These are phyloP conservation scores for Holacanthus passer DNA, from an alignment of 2,113 vertebrate species.

Conservation along the genomic window DNA sequence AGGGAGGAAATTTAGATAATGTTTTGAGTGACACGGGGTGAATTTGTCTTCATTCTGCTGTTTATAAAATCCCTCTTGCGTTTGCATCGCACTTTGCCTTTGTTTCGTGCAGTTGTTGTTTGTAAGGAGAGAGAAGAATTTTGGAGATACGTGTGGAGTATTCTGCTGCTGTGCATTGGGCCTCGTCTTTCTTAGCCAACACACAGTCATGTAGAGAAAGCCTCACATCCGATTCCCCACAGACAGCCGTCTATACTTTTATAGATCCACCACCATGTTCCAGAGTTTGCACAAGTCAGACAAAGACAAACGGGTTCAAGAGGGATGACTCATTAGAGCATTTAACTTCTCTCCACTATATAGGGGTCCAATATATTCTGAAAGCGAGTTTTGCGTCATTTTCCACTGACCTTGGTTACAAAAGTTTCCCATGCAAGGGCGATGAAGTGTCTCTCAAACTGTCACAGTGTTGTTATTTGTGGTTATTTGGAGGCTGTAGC, in stretches of 20 bases:
- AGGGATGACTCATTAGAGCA: constrained; percentile 68
- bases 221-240: constrained; percentile 29
- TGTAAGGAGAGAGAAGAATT: not conserved
- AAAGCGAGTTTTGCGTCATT: constrained; percentile 19
- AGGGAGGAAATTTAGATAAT: not conserved
- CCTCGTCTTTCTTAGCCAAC: constrained; percentile 12
- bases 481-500: constrained; percentile 41
- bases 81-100: too few relatives aligned
- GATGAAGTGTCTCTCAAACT: constrained; percentile 15
- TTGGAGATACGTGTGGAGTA: not conserved
- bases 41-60: not conserved
- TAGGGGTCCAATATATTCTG: constrained; percentile 19
- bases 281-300: constrained; percentile 52
- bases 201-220: constrained; percentile 22
- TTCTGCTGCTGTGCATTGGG: constrained; percentile 1
- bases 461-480: constrained; percentile 35
- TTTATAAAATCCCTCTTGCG: constrained; percentile 2
- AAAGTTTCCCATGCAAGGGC: not conserved
- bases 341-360: constrained; percentile 16
- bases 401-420: constrained; percentile 14
- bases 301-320: constrained; percentile 18
- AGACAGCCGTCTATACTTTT: constrained; percentile 49
- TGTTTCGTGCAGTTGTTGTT: not conserved
- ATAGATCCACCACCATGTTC: constrained; percentile 51
- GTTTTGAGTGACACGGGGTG: not conserved